Evolutionary conservation across 2,113 vertebrate genomes (phyloP).

Genomic region (Macaca fascicularis): T2T-MFA8v1.1 NC_088386.1:39982001-39982500

Average conservation of each 20-base stretch:
- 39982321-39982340: conserved; percentile 79
- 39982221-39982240: conserved; percentile 71
- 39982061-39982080: conserved; percentile 52
- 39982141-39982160: conserved; percentile 43
- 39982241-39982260: conserved; percentile 63
- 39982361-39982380: conserved; percentile 29
- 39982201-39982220: conserved; percentile 69
- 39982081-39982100: conserved; percentile 55
- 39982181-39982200: conserved; percentile 75
- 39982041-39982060: conserved; percentile 40
- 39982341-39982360: conserved; percentile 77
- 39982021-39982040: conserved; percentile 57
- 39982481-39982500: conserved; percentile 3
- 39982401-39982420: conserved; percentile 29
- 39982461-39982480: neutral
- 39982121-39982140: conserved; percentile 65
- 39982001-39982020: conserved; percentile 73
- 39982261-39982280: conserved; percentile 79
- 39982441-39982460: neutral
- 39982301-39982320: conserved; percentile 58
- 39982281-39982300: conserved; percentile 53
- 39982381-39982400: neutral
- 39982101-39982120: neutral
- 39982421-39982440: conserved; percentile 33
- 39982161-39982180: conserved; percentile 71